These are phyloP conservation scores for Microplitis demolitor DNA, from an alignment of 1,140 invertebrate genomes.

Conservation along the genomic window DNA sequence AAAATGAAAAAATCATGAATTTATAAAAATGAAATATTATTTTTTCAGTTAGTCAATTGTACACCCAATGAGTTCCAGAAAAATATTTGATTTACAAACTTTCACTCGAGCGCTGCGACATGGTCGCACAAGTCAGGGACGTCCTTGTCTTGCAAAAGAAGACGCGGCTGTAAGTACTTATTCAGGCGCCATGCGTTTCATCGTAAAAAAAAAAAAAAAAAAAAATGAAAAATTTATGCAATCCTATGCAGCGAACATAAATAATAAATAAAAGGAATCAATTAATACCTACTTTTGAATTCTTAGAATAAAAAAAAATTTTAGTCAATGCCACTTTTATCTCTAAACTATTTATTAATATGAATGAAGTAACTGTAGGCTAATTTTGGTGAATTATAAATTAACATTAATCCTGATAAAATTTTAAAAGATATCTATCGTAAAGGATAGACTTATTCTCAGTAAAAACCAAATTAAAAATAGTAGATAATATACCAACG, in stretches of 20 bases:
- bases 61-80: not conserved
- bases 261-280: not conserved
- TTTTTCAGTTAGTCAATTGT: not conserved
- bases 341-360: too few relatives aligned
- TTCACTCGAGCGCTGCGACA: slow-evolving; percentile 23
- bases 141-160: slow-evolving; percentile 17
- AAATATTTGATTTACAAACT: slow-evolving; percentile 29
- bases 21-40: not conserved
- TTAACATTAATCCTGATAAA: too few relatives aligned
- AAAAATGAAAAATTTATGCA: not conserved
- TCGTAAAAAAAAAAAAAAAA: not conserved
- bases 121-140: slow-evolving; percentile 23
- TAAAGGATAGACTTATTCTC: not conserved
- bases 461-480: not conserved
- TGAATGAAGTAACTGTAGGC: too few relatives aligned
- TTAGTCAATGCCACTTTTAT: too few relatives aligned
- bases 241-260: not conserved
- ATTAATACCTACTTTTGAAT: too few relatives aligned
- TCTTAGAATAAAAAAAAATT: too few relatives aligned
- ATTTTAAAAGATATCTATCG: too few relatives aligned
- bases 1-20: not conserved
- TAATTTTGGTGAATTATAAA: too few relatives aligned
- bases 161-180: not conserved
- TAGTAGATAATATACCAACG: not conserved
- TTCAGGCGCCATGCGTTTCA: slow-evolving; percentile 11